Evolutionary conservation across 2,113 vertebrate genomes (phyloP), one percentile per base, ranked within the genome.

Genomic region (Eulemur macaco): DNA sequence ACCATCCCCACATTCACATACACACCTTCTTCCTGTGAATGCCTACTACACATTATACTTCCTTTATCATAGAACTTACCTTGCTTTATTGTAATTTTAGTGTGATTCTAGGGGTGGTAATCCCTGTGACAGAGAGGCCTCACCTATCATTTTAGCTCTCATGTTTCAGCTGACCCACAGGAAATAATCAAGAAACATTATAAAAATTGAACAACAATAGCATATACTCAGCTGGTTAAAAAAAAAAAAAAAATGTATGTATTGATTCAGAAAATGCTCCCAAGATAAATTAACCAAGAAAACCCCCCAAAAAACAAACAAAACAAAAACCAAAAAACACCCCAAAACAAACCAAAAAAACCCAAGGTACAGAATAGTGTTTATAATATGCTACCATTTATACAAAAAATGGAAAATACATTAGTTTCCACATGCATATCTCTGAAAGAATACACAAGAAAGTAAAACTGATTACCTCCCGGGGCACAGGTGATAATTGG

Each of bases 191-290:
- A 73, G 69, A 94, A 80, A 50, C 4, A 69, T 52, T 52, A 92
- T 82, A 52, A 89, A 88, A 78, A 92, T 2, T 66, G 25, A 95
- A 90, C 80, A 14, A 86, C 4, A 87, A 77, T 1, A 95, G n/a
- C 95, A 83, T 74, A 73, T 54, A 71, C 5, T 27, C 27, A 47
- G 54, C 11, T 86, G 54, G 6, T 85, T 92, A 91, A 96, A 95
- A 86, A 91, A 45, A 39, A 45, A 39, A 39, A 39, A 29, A 91
- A 76, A 93, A 6, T 89, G 11, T 84, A 90, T 50, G 34, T 54
- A 76, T 0, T 91, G 37, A 91, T 88, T 93, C 77, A 91, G 78
- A 96, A 97, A 95, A 84, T 68, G 42, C 39, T 95, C 63, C 42
- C 9, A 96, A 94, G 52, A 76, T 14, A 71, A 1, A 94, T 34